Evolutionary conservation across 2,888 invertebrate species (phyloP).

Genomic region (Diloba caeruleocephala): DNA sequence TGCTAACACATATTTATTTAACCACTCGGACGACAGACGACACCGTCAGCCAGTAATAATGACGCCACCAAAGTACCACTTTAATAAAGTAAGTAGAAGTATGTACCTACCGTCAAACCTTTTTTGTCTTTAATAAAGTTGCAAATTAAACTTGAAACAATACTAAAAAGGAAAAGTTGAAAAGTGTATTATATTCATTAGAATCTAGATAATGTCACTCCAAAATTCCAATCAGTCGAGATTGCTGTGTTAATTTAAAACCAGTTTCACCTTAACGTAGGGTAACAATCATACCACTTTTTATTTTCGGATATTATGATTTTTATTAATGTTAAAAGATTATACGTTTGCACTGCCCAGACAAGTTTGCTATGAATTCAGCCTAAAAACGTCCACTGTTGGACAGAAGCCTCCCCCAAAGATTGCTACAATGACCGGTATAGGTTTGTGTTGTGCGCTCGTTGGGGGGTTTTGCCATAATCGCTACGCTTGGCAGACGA

Average conservation of each 20-base stretch:
- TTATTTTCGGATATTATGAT: not conserved
- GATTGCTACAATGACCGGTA: too few relatives aligned
- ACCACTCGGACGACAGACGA: too few relatives aligned
- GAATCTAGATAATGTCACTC: slow-evolving; percentile 39
- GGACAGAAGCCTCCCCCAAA: too few relatives aligned
- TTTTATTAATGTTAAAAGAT: slow-evolving; percentile 3
- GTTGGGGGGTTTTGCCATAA: too few relatives aligned
- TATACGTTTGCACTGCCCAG: too few relatives aligned
- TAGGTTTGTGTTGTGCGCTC: too few relatives aligned
- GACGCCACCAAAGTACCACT: not conserved
- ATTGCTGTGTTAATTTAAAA: slow-evolving; percentile 52
- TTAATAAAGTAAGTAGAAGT: not conserved
- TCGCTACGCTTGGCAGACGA: too few relatives aligned
- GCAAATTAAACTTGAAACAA: slow-evolving; percentile 25
- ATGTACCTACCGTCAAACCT: not conserved
- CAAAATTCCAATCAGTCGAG: slow-evolving; percentile 50
- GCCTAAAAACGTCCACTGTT: too few relatives aligned
- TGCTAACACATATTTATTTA: not conserved
- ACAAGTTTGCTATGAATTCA: too few relatives aligned
- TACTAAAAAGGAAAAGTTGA: slow-evolving; percentile 26
- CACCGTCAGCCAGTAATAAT: too few relatives aligned
- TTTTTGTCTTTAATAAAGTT: slow-evolving; percentile 31
- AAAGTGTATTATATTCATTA: slow-evolving; percentile 45
- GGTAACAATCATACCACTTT: slow-evolving; percentile 33
- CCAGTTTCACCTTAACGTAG: slow-evolving; percentile 38